These are phyloP conservation scores for Onychomys leucogaster DNA, from an alignment of 2,797 vertebrate genomes.

Conservation along the genomic window DNA sequence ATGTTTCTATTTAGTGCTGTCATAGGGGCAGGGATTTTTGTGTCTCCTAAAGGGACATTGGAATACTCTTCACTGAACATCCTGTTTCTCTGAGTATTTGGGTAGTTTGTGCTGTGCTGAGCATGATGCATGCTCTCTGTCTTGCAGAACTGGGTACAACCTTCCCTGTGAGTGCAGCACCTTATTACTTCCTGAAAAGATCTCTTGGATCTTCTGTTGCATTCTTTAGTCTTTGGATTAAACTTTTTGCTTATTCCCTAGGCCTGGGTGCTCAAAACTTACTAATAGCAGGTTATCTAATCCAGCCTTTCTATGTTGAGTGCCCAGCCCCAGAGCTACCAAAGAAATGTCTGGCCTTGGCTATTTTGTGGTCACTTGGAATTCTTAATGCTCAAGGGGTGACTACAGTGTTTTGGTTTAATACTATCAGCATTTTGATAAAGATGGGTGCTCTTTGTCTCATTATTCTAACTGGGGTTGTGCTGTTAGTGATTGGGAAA, in stretches of 20 bases:
- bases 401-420: slow-evolving; percentile 82
- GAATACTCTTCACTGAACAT: slow-evolving; percentile 85
- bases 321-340: slow-evolving; percentile 82
- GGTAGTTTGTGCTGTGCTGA: slow-evolving; percentile 81
- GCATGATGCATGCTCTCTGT: slow-evolving; percentile 84
- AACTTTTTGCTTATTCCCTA: slow-evolving; percentile 80
- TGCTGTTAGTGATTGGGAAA: slow-evolving; percentile 73
- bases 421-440: slow-evolving; percentile 84
- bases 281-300: slow-evolving; percentile 83
- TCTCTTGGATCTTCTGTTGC: slow-evolving; percentile 82
- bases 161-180: slow-evolving; percentile 84
- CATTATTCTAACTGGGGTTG: slow-evolving; percentile 80
- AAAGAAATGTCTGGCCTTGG: slow-evolving; percentile 86
- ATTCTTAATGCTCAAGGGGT: slow-evolving; percentile 84
- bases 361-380: slow-evolving; percentile 83
- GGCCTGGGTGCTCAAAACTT: slow-evolving; percentile 84
- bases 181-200: slow-evolving; percentile 84
- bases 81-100: slow-evolving; percentile 81
- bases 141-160: slow-evolving; percentile 82
- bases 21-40: slow-evolving; percentile 85
- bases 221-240: slow-evolving; percentile 84
- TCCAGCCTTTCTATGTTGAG: slow-evolving; percentile 83
- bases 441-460: slow-evolving; percentile 86
- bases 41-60: slow-evolving; percentile 85
- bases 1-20: slow-evolving; percentile 86